These are phyloP conservation scores for Gouania willdenowi DNA, from an alignment of 2,797 vertebrate genomes.

Conservation along the genomic window DNA sequence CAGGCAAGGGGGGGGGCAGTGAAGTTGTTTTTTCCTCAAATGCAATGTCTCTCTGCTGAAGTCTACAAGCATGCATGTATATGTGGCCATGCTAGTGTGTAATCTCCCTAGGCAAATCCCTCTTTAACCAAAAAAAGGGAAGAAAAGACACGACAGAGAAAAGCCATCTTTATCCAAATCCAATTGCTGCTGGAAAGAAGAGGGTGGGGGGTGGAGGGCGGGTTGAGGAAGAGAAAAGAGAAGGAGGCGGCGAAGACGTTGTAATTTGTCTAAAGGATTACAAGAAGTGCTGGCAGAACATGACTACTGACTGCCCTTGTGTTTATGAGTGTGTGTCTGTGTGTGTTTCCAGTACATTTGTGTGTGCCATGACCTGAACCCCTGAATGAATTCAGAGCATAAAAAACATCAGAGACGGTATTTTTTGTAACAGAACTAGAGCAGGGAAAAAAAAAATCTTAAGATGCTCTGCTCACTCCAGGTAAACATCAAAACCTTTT, in stretches of 20 bases:
- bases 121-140: conserved; percentile 77
- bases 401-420: conserved; percentile 47
- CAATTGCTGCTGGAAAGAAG: conserved; percentile 76
- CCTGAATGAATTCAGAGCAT: conserved; percentile 39
- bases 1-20: conserved; percentile 28
- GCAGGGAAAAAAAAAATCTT: conserved; percentile 40
- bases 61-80: conserved; percentile 26
- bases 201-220: conserved; percentile 46
- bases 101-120: conserved; percentile 78
- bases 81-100: conserved; percentile 46
- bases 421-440: conserved; percentile 41
- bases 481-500: conserved; percentile 38
- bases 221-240: conserved; percentile 57
- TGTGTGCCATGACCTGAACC: conserved; percentile 37
- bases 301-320: conserved; percentile 52
- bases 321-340: conserved; percentile 10
- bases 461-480: conserved; percentile 21
- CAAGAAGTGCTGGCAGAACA: conserved; percentile 74
- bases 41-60: conserved; percentile 46
- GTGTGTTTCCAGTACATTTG: conserved; percentile 15
- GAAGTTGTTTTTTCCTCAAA: conserved; percentile 75
- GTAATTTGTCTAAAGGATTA: conserved; percentile 83
- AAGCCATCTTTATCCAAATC: conserved; percentile 84
- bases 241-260: conserved; percentile 64
- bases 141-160: conserved; percentile 77